phyloP scores from a whole-genome alignment of 2,797 vertebrate genomes.

The Clarias platycephalus region DNA sequence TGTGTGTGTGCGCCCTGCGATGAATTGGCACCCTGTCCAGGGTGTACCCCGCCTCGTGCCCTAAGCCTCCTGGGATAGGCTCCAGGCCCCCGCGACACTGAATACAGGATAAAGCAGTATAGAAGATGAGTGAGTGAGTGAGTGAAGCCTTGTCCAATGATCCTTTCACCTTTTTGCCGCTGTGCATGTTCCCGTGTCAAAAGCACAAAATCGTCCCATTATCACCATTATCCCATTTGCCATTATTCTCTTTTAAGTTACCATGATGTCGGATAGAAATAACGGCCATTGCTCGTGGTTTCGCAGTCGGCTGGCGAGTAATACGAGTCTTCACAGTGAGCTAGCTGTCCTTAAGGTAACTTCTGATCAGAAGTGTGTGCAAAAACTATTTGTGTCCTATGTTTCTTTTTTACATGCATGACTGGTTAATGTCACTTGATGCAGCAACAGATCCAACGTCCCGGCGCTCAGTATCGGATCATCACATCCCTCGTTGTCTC shows the following conservation, averaged over 20 bases:
- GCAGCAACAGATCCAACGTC: background rate
- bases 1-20: too few relatives aligned
- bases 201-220: background rate
- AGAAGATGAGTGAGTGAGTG: background rate
- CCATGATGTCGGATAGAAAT: background rate
- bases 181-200: background rate
- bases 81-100: background rate
- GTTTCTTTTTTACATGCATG: background rate
- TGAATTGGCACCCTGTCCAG: too few relatives aligned
- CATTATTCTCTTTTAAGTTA: slow-evolving; percentile 9
- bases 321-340: background rate
- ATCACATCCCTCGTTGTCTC: background rate
- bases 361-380: background rate
- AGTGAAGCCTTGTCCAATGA: background rate
- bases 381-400: background rate
- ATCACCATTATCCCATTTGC: background rate
- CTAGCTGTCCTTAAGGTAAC: background rate
- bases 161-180: background rate
- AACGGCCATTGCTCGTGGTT: background rate
- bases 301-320: background rate
- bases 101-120: background rate
- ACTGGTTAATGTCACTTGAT: background rate
- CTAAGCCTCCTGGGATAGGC: too few relatives aligned
- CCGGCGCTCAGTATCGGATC: background rate
- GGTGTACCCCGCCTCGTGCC: too few relatives aligned